Conservation (phyloP, 2,113 vertebrate species). For the Catharus bicknelli region DNA sequence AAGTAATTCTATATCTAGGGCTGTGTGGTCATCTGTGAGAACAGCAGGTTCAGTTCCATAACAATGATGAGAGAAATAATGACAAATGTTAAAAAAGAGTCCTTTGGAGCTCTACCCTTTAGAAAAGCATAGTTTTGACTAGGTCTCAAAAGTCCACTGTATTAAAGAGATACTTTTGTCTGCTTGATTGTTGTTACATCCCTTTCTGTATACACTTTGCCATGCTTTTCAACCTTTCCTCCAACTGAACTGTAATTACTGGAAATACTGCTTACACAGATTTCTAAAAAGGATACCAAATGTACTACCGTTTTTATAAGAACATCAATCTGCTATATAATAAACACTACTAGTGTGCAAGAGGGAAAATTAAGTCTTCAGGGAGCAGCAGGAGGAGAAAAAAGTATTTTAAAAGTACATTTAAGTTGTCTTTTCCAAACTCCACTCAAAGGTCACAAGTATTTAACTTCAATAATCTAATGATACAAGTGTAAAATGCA, state of each 20-base stretch:
- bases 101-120: neutral
- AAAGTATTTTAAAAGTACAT: neutral
- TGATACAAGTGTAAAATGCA: neutral
- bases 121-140: neutral
- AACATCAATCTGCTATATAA: neutral
- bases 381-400: neutral
- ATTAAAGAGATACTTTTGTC: neutral
- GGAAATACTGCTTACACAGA: neutral
- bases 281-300: neutral
- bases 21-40: neutral
- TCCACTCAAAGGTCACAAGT: neutral
- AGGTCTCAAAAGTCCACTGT: neutral
- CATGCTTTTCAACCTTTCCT: neutral
- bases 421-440: neutral
- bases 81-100: neutral
- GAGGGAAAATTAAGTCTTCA: neutral
- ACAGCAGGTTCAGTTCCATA: slow-evolving; percentile 2
- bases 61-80: neutral
- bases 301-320: neutral
- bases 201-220: neutral
- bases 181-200: neutral
- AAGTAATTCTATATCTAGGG: neutral
- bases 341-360: neutral
- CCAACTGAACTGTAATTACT: neutral
- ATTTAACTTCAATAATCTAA: neutral